Percentiles rank a stretch among this genome's conserved stretches.
phyloP scores from a whole-genome alignment of 2,113 vertebrate species.

The Upupa epops region DNA sequence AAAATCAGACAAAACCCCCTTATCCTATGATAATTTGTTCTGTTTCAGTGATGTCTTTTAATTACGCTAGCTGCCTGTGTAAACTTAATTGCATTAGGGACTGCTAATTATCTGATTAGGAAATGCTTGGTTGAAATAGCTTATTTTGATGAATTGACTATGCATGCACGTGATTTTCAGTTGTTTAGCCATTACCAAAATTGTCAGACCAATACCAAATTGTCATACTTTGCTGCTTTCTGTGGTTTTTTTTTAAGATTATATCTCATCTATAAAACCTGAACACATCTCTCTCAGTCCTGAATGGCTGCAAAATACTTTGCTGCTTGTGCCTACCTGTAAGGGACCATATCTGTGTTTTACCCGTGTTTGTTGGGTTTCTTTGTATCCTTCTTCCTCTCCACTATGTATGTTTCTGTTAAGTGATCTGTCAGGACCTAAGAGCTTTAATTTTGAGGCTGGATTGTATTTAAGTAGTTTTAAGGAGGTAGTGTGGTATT shows the following conservation, averaged over 20 bases:
- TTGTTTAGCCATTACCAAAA: slow-evolving; percentile 8
- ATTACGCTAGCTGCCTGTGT: slow-evolving; percentile 18
- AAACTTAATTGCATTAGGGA: slow-evolving; percentile 48
- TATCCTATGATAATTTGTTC: neutral
- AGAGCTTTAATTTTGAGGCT: neutral
- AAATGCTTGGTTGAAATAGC: slow-evolving; percentile 27
- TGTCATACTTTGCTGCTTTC: too few relatives aligned
- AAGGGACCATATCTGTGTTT: neutral
- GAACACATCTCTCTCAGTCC: neutral
- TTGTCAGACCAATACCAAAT: slow-evolving; percentile 9
- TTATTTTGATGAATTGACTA: slow-evolving; percentile 33
- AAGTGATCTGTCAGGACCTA: neutral
- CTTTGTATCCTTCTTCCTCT: neutral
- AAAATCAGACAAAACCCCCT: neutral
- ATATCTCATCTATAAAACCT: neutral
- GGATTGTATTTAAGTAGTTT: neutral
- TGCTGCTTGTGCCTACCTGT: neutral
- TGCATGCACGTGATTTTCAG: slow-evolving; percentile 3
- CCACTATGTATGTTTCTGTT: neutral
- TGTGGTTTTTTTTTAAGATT: neutral
- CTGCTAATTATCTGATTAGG: slow-evolving; percentile 58
- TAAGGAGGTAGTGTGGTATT: neutral
- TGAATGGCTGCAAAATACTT: neutral
- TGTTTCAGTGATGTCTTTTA: slow-evolving; percentile 32
- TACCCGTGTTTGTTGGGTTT: neutral